Conservation (phyloP, 1,140 invertebrate species). For the Brachionus koreanus region DNA sequence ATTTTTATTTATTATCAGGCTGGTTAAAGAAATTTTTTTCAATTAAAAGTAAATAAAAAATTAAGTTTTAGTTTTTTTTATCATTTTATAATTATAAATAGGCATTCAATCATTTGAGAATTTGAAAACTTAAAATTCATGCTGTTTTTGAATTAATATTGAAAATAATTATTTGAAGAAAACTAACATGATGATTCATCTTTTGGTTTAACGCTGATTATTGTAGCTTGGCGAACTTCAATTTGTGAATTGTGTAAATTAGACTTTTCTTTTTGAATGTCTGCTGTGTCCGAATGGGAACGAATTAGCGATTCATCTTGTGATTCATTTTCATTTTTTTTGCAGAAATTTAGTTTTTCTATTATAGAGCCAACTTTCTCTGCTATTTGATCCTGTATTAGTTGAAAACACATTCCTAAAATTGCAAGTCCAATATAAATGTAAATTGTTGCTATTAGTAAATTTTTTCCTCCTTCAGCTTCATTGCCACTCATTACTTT, state of each 20-base stretch:
- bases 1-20: not conserved
- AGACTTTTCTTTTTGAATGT: not conserved
- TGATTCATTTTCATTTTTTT: not conserved
- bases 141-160: not conserved
- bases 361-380: not conserved
- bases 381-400: slow-evolving; percentile 35
- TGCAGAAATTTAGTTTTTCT: not conserved
- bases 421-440: slow-evolving; percentile 35
- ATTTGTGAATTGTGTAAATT: not conserved
- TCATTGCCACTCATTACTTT: not conserved
- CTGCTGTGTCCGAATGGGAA: not conserved
- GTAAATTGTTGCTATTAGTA: slow-evolving; percentile 8
- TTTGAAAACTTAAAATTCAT: not conserved
- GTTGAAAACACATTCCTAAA: slow-evolving; percentile 44
- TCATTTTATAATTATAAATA: too few species aligned
- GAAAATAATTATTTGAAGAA: not conserved
- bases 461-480: slow-evolving; percentile 27
- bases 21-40: not conserved
- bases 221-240: not conserved
- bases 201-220: slow-evolving; percentile 11
- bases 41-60: not conserved
- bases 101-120: not conserved
- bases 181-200: not conserved
- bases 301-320: not conserved
- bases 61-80: too few species aligned